Evolutionary conservation across 2,888 invertebrate genomes (phyloP).

Genomic region (Mechanitis messenoides): DNA sequence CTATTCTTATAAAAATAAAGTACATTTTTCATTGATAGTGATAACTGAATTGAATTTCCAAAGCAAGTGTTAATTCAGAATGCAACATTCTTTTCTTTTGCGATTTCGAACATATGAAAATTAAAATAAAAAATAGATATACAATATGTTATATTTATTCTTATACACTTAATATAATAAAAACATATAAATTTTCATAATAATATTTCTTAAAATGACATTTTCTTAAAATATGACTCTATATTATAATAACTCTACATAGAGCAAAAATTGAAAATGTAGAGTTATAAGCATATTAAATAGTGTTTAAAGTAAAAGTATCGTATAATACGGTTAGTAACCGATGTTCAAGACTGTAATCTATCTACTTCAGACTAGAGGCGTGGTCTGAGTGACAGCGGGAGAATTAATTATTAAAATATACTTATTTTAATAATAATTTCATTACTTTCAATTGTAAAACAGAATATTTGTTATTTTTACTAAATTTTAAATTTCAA

Average conservation of each 20-base stretch:
- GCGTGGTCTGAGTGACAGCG: constrained; percentile 25
- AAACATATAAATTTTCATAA: constrained; percentile 7
- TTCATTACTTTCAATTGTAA: too few relatives aligned
- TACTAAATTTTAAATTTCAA: too few relatives aligned
- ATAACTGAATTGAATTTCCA: constrained; percentile 54
- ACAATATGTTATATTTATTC: constrained; percentile 2
- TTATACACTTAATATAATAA: constrained; percentile 30
- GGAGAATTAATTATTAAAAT: constrained; percentile 7
- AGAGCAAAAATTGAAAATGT: too few relatives aligned
- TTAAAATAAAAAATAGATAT: background rate
- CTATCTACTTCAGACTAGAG: constrained; percentile 67
- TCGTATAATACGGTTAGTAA: constrained; percentile 49
- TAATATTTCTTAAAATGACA: too few relatives aligned
- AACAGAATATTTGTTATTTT: too few relatives aligned
- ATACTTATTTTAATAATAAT: too few relatives aligned
- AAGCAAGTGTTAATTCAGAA: constrained; percentile 59
- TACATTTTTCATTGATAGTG: constrained; percentile 26
- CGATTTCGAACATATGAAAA: constrained; percentile 41
- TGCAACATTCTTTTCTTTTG: constrained; percentile 61
- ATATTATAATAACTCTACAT: too few relatives aligned
- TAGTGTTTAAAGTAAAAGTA: background rate
- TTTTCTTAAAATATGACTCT: too few relatives aligned
- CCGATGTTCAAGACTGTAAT: constrained; percentile 61
- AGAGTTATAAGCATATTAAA: too few relatives aligned
- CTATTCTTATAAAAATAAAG: constrained; percentile 24